Conservation (phyloP, 2,797 vertebrate genomes). For the Paramormyrops hopkinsi region DNA sequence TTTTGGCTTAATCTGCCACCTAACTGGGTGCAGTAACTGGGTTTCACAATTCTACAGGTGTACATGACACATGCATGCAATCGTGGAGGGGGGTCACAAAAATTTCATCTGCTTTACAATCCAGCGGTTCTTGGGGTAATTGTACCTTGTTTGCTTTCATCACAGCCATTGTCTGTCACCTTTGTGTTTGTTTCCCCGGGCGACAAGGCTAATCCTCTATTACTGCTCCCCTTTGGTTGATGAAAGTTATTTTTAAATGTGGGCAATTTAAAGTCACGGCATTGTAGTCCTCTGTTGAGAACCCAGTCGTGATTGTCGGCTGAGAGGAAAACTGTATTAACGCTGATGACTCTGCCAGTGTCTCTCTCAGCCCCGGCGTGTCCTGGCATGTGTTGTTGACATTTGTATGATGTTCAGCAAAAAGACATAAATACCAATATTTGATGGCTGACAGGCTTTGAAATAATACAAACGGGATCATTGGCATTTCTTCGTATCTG, state of each 20-base stretch:
- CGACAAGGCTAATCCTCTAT: not conserved
- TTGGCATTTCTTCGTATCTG: not conserved
- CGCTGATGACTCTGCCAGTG: not conserved
- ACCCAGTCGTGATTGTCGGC: not conserved
- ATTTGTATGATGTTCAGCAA: not conserved
- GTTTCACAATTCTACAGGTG: not conserved
- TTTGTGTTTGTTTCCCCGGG: not conserved
- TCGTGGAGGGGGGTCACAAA: not conserved
- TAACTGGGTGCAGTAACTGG: not conserved
- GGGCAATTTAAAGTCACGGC: not conserved
- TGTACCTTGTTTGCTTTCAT: not conserved
- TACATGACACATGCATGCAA: not conserved
- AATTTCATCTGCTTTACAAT: not conserved
- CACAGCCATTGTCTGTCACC: not conserved
- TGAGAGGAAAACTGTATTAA: not conserved
- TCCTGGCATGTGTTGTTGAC: not conserved
- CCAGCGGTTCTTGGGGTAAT: not conserved
- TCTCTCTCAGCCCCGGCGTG: not conserved
- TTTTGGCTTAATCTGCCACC: not conserved
- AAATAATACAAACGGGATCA: not conserved
- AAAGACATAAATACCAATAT: not conserved
- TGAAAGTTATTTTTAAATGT: slow-evolving; percentile 2
- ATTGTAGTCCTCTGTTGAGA: not conserved
- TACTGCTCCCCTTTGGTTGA: not conserved
- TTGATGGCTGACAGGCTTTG: not conserved